phyloP scores from a whole-genome alignment of 2,797 vertebrate genomes.

The Schizopygopsis pylzovi region DNA sequence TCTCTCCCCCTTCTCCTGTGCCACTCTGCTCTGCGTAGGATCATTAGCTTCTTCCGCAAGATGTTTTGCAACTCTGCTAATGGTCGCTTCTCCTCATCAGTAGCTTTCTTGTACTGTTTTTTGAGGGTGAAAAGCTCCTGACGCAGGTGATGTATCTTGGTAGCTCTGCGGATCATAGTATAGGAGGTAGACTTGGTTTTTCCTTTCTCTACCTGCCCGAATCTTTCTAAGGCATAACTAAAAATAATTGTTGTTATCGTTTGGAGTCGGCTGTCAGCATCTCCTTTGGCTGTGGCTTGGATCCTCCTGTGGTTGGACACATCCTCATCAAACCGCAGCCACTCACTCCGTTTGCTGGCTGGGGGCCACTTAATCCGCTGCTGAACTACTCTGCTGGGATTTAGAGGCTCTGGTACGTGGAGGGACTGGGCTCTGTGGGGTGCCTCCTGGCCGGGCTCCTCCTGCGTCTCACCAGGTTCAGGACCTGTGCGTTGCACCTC shows the following conservation, averaged over 20 bases:
- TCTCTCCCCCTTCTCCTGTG: slow-evolving; percentile 12
- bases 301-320: background rate
- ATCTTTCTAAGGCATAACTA: background rate
- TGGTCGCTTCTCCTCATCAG: background rate
- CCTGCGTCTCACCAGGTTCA: background rate
- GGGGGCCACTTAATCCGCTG: background rate
- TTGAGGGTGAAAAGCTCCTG: too few relatives aligned
- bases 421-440: background rate
- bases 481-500: background rate
- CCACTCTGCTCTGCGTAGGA: slow-evolving; percentile 20
- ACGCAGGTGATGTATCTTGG: too few relatives aligned
- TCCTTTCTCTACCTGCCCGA: background rate
- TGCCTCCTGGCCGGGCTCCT: background rate
- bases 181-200: too few relatives aligned
- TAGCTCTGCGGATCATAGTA: too few relatives aligned
- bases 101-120: background rate
- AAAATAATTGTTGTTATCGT: background rate
- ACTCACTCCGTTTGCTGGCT: background rate
- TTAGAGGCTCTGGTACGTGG: background rate
- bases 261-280: background rate
- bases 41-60: background rate
- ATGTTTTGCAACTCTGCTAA: background rate
- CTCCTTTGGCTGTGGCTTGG: background rate
- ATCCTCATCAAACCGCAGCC: background rate
- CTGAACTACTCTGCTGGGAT: background rate